Base-by-base conservation (phyloP, 2,113 vertebrate species). In the Tyrannus savana region DNA sequence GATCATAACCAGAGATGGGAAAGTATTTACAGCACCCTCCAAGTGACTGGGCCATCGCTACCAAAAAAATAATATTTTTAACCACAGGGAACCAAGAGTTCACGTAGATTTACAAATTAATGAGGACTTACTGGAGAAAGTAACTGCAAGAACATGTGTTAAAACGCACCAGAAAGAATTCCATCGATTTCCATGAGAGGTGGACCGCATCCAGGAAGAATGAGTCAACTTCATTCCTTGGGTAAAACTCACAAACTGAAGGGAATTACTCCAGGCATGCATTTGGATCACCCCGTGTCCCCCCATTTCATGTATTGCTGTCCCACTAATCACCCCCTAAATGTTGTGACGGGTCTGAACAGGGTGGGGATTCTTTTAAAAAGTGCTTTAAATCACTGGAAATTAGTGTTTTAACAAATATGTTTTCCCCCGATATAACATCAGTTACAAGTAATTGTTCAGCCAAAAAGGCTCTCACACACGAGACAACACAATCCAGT, bases 161-260 rank as follows among this genome's bases (percentile, higher is more conserved):
- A 78, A 80, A 93, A 83, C 0, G 16, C 90, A 74, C 35, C 75
- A 95, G 92, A 88, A 91, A 79, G 91, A 91, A 94, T 94, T 60
- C n/a, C 80, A 77, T 80, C 55, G 33, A 96, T 93, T 96, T 86
- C 91, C 95, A 92, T 56, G 79, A 80, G 93, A 77, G 87, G 73
- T 93, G 90, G 85, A 92, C n/a, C 11, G 83, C 17, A 21, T 96
- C 95, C 93, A 95, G 95, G 93, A 94, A 88, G 96, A 97, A 95
- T 96, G 95, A 95, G 94, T 96, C 95, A 97, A 95, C 94, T 10
- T 58, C 91, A 93, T 94, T 96, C 95, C 91, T 96, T 0, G 53
- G 66, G 74, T 50, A 53, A 76, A 91, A 84, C 84, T 52, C 31
- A 68, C 27, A 33, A 16, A 3, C 60, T 59, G 84, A 41, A 19